Percentiles rank a stretch among this genome's conserved stretches.
Conservation (phyloP, 2,113 vertebrate species). For the Anoplopoma fimbria region DNA sequence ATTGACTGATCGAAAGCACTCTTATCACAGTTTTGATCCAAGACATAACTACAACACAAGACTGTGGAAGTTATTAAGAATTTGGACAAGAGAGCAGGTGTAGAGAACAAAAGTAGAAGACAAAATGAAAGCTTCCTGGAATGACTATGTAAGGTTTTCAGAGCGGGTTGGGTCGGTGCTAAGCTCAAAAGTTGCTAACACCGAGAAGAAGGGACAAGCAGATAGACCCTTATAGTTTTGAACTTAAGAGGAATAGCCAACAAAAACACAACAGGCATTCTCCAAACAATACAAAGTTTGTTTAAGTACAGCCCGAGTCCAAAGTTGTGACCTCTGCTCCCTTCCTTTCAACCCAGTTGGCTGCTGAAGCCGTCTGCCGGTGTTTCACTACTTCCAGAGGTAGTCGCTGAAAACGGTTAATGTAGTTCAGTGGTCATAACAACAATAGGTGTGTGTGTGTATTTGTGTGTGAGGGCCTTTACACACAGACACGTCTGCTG, state of each 20-base stretch:
- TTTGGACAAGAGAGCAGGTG: background rate
- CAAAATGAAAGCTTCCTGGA: conserved; percentile 26
- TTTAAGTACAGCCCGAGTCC: conserved; percentile 26
- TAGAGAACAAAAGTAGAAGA: background rate
- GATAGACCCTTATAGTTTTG: background rate
- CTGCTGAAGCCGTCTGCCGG: conserved; percentile 33
- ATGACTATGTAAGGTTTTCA: background rate
- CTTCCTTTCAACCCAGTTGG: conserved; percentile 57
- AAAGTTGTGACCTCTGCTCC: conserved; percentile 41
- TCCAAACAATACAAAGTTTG: conserved; percentile 14
- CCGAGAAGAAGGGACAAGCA: conserved; percentile 4
- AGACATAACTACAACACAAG: conserved; percentile 10
- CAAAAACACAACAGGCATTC: background rate
- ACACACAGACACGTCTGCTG: conserved; percentile 56
- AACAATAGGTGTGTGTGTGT: conserved; percentile 51
- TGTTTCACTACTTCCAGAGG: conserved; percentile 45
- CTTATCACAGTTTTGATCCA: conserved; percentile 42
- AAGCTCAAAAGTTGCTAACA: background rate
- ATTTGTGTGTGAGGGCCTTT: conserved; percentile 21
- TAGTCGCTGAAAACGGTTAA: conserved; percentile 7
- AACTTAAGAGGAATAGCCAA: background rate
- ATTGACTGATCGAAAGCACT: conserved; percentile 30
- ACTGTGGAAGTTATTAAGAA: conserved; percentile 12
- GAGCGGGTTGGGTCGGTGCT: background rate
- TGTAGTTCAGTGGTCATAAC: conserved; percentile 43